Percentiles rank a stretch among this genome's conserved stretches.
Conservation (phyloP, 2,113 vertebrate species). For the Talpa occidentalis region DNA sequence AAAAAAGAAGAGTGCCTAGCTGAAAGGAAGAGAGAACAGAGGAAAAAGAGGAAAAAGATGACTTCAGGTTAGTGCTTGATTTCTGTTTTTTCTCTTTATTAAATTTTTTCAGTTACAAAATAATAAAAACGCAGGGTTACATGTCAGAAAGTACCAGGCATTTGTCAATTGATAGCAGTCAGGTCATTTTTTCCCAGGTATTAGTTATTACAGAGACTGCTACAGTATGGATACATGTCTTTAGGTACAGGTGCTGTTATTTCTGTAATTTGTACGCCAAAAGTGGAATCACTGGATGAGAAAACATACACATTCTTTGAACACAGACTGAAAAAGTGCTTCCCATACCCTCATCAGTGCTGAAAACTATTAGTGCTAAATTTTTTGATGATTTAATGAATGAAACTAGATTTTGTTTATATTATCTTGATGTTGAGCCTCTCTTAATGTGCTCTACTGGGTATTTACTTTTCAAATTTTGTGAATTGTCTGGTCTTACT, state of each 20-base stretch:
- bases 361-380: background rate
- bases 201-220: background rate
- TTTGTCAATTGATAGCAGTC: conserved; percentile 22
- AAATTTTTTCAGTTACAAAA: background rate
- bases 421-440: background rate
- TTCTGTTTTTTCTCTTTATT: background rate
- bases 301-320: background rate
- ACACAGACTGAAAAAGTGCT: background rate
- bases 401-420: background rate
- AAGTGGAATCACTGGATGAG: background rate
- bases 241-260: background rate
- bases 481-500: background rate
- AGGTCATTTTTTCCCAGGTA: conserved; percentile 7
- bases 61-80: conserved; percentile 28
- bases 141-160: background rate
- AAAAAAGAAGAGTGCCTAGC: background rate
- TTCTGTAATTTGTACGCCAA: conserved; percentile 11
- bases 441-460: background rate
- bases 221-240: background rate
- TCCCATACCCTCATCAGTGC: background rate
- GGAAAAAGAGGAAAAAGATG: conserved; percentile 63
- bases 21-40: conserved; percentile 27
- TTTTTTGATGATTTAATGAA: background rate
- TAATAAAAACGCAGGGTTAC: background rate
- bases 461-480: conserved; percentile 10